A percentile compares a stretch with the other conserved stretches of the same genome.
These are phyloP conservation scores for Proterorhinus semilunaris DNA, from an alignment of 2,113 vertebrate species.

Conservation along the genomic window DNA sequence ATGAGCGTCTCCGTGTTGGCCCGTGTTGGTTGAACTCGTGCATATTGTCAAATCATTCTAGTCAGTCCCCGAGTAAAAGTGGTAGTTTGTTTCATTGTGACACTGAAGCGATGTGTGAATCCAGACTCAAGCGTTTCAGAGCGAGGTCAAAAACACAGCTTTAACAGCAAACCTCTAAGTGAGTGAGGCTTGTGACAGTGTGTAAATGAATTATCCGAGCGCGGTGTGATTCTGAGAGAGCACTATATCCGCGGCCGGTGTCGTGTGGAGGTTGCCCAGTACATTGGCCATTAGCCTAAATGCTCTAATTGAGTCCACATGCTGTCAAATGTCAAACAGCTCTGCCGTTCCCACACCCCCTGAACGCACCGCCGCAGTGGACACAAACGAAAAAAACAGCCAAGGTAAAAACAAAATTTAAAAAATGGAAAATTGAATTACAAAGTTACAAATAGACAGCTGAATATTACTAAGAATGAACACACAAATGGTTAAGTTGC, in stretches of 20 bases:
- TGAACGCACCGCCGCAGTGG: neutral
- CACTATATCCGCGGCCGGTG: neutral
- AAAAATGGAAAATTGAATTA: neutral
- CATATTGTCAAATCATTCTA: no score
- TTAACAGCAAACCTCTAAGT: slow-evolving; percentile 7
- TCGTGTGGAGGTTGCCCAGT: neutral
- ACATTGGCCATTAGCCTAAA: slow-evolving; percentile 21
- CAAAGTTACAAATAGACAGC: no score
- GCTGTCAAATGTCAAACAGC: slow-evolving; percentile 8
- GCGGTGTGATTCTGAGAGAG: neutral
- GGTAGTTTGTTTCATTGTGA: no score
- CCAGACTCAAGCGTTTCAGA: no score
- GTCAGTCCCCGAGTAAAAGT: no score
- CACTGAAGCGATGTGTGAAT: no score
- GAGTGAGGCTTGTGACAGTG: slow-evolving; percentile 9
- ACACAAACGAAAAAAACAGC: no score
- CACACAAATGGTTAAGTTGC: no score
- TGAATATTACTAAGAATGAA: no score
- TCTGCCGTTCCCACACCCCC: neutral
- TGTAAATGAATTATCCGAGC: slow-evolving; percentile 2
- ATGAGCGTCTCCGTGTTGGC: no score
- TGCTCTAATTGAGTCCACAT: slow-evolving; percentile 21
- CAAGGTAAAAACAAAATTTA: no score
- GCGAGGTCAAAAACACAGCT: neutral
- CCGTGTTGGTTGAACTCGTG: no score